Percentiles rank a stretch among this genome's conserved stretches.
Evolutionary conservation across 2,797 vertebrate genomes (phyloP).

Genomic region (Diceros bicornis): DNA sequence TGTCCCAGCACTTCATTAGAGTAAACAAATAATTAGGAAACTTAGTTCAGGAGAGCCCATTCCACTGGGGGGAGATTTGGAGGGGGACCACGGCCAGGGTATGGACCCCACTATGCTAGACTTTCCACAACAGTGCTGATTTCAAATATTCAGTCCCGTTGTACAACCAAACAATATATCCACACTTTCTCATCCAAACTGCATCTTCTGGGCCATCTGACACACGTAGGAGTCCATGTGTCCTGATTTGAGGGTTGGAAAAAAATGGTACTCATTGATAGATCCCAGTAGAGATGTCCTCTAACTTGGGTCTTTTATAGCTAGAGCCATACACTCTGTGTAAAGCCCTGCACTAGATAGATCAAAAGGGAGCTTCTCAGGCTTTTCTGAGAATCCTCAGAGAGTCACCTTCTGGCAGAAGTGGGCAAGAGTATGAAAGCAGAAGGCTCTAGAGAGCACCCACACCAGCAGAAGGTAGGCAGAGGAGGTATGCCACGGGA

Average conservation of each 20-base stretch:
- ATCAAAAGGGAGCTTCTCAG: not conserved
- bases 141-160: conserved; percentile 58
- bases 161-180: not conserved
- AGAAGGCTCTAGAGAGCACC: not conserved
- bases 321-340: not conserved
- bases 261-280: not conserved
- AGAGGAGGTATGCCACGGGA: not conserved
- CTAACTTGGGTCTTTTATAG: not conserved
- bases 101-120: not conserved
- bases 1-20: not conserved
- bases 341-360: not conserved
- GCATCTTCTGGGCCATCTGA: not conserved
- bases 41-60: not conserved
- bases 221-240: not conserved
- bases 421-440: not conserved
- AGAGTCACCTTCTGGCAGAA: not conserved
- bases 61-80: not conserved
- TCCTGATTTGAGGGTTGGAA: not conserved
- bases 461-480: not conserved
- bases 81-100: not conserved
- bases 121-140: conserved; percentile 72
- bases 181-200: not conserved
- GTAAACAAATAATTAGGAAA: not conserved
- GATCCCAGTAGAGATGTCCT: not conserved
- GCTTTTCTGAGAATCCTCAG: not conserved